Base-by-base conservation (phyloP, 2,888 invertebrate species). In the Oasisia sp. region DNA sequence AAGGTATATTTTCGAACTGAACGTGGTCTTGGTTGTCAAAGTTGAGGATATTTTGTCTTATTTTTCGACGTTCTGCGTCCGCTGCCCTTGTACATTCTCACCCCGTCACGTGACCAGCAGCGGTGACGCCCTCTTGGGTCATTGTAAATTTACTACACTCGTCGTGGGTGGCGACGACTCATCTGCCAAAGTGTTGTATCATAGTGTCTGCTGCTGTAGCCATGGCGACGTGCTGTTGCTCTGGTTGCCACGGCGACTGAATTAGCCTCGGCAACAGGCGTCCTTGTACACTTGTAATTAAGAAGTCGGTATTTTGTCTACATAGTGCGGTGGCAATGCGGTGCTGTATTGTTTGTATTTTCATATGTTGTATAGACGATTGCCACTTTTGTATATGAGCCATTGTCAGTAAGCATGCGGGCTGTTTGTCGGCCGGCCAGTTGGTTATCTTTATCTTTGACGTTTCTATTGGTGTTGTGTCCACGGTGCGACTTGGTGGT, bases 111-210 rank as follows among this genome's bases (percentile, higher is more conserved):
- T 27, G 74, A 74, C 74, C 74, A 74, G 74, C 74, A 27, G 74
- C 74, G 74, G 74, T 74, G 74, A 27, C n/a, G n/a, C 74, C 74
- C 74, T 74, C 74, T 74, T 27, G 74, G 74, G 74, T 74, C 14
- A 74, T 74, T 74, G 74, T 74, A 74, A 74, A 74, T 74, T 74
- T 74, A 74, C 74, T 74, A 74, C 74, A 74, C 74, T 74, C 27
- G 74, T 74, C n/a, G 56, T 56, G 14, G 74, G 74, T 27, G 3
- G n/a, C 74, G n/a, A 74, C 74, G 74, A 74, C 74, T 74, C 74
- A 74, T 74, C 74, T 74, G 74, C 74, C 74, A 74, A 74, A 74
- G 74, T 74, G 74, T 74, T 74, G 74, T 74, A 74, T 74, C 74
- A 74, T 74, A 74, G 74, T 74, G 74, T 74, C 27, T 74, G 74